Conservation (phyloP, 2,888 invertebrate genomes). For the Luffia ferchaultella region DNA sequence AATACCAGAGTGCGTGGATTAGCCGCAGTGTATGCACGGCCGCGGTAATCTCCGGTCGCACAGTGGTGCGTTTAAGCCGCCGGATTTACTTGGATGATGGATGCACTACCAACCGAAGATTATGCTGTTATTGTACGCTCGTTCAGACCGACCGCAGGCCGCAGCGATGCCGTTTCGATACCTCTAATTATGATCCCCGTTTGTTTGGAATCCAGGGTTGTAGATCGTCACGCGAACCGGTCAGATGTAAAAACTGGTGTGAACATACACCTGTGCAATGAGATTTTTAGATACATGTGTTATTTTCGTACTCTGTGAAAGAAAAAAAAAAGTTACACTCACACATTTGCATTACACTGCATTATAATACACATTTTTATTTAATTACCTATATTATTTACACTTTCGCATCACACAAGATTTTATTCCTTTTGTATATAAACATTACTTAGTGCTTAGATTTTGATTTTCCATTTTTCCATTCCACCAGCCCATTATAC, state of each 20-base stretch:
- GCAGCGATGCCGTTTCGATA: background rate
- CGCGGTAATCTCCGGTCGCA: background rate
- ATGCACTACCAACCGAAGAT: conserved; percentile 35
- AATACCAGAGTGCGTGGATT: background rate
- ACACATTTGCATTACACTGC: too few species aligned
- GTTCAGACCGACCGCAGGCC: background rate
- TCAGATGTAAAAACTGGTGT: background rate
- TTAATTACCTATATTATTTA: too few species aligned
- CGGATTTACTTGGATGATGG: conserved; percentile 40
- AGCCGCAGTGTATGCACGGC: background rate
- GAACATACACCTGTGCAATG: background rate
- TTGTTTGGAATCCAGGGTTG: background rate
- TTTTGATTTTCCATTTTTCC: too few species aligned
- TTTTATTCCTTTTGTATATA: too few species aligned
- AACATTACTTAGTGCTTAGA: too few species aligned
- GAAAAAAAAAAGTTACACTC: too few species aligned
- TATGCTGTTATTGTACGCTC: conserved; percentile 18
- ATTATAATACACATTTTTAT: too few species aligned
- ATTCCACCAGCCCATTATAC: too few species aligned
- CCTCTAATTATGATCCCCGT: background rate
- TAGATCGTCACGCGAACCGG: background rate
- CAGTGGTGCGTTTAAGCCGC: conserved; percentile 15
- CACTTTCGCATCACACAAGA: too few species aligned
- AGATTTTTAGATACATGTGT: background rate
- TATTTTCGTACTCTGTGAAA: background rate